Evolutionary conservation across 2,797 vertebrate species (phyloP).

Genomic region (Selene dorsalis): DNA sequence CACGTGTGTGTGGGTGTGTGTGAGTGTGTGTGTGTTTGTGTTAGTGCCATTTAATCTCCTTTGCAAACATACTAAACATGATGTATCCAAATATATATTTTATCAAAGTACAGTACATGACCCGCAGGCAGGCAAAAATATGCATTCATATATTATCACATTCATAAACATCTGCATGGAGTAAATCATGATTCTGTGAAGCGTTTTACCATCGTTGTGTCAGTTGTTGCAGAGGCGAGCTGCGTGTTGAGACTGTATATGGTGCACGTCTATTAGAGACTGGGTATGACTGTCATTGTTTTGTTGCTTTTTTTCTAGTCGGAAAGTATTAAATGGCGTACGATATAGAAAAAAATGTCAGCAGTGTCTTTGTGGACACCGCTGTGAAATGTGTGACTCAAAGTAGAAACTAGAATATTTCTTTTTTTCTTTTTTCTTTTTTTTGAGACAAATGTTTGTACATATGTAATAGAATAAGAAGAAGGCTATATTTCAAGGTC

Average conservation of each 20-base stretch:
- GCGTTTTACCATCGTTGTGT: conserved; percentile 76
- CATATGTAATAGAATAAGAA: conserved; percentile 84
- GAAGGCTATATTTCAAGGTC: conserved; percentile 79
- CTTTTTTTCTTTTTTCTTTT: conserved; percentile 66
- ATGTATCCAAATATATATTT: conserved; percentile 75
- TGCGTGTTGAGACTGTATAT: conserved; percentile 61
- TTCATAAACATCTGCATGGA: conserved; percentile 85
- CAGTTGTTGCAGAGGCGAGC: conserved; percentile 74
- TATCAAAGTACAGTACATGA: conserved; percentile 66
- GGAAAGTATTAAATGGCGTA: conserved; percentile 88
- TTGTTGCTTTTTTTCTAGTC: conserved; percentile 79
- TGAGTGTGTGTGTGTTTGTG: conserved; percentile 20
- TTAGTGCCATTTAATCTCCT: conserved; percentile 70
- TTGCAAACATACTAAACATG: conserved; percentile 66
- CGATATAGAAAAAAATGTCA: conserved; percentile 82
- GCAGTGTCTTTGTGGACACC: conserved; percentile 90
- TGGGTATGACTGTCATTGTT: conserved; percentile 85
- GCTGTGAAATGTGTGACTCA: conserved; percentile 87
- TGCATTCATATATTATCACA: conserved; percentile 62
- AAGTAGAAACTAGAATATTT: conserved; percentile 88
- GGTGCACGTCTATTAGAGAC: conserved; percentile 82
- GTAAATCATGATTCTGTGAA: conserved; percentile 57
- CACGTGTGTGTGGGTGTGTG: conserved; percentile 24
- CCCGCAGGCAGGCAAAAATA: conserved; percentile 65
- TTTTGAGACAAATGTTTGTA: conserved; percentile 86